Conservation (phyloP, 2,888 invertebrate genomes). For the Anthophora plumipes region DNA sequence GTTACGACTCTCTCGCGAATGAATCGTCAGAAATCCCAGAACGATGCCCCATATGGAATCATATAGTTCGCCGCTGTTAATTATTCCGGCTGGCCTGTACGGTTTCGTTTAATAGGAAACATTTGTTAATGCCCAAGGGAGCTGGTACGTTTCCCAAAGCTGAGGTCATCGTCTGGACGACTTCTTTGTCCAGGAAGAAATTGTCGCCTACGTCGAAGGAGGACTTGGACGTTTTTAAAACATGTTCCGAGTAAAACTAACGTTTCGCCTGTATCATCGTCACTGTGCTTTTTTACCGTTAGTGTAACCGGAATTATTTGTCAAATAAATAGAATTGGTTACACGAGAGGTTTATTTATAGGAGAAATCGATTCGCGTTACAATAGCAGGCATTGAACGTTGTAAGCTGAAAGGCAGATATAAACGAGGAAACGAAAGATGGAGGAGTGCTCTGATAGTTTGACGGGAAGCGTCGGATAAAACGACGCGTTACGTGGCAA, state of each 20-base stretch:
- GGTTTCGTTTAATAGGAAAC: slow-evolving; percentile 63
- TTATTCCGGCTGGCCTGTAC: slow-evolving; percentile 46
- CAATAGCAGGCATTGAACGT: not conserved
- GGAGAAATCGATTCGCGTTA: not conserved
- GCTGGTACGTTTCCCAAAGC: not conserved
- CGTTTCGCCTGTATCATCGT: not conserved
- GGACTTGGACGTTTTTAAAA: not conserved
- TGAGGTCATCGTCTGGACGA: not conserved
- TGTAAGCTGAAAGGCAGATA: not conserved
- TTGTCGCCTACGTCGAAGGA: not conserved
- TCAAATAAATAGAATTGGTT: not conserved
- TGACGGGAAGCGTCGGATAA: slow-evolving; percentile 32
- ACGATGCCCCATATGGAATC: slow-evolving; percentile 54
- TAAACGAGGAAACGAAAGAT: slow-evolving; percentile 9
- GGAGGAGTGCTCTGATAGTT: not conserved
- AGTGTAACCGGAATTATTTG: not conserved
- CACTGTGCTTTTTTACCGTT: not conserved
- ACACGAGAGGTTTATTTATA: not conserved
- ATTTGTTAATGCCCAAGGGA: slow-evolving; percentile 59
- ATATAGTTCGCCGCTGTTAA: slow-evolving; percentile 41
- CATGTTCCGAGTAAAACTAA: not conserved
- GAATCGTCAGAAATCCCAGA: slow-evolving; percentile 65
- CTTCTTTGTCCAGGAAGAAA: slow-evolving; percentile 11
- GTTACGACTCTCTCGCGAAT: slow-evolving; percentile 34
- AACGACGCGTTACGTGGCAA: too few species aligned